These are phyloP conservation scores for Caracal caracal DNA, from an alignment of 2,113 vertebrate species.

Conservation along the genomic window DNA sequence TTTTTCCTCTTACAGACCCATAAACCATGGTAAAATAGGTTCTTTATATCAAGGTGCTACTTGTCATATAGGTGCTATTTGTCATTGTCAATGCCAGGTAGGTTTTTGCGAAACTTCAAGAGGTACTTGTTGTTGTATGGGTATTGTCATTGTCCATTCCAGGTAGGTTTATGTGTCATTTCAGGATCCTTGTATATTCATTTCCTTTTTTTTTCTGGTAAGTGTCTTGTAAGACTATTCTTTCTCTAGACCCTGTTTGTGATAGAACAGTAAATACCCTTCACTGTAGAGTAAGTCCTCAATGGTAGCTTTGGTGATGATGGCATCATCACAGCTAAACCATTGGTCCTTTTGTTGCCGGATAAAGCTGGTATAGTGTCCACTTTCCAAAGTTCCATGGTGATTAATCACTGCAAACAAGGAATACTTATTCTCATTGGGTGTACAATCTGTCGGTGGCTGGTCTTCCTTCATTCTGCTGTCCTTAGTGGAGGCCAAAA, in stretches of 20 bases:
- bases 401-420: constrained; percentile 99
- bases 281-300: constrained; percentile 97
- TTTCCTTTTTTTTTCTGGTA: constrained; percentile 13
- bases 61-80: constrained; percentile 6
- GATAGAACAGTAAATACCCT: constrained; percentile 88
- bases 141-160: constrained; percentile 40
- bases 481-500: constrained; percentile 98
- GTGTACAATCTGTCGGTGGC: constrained; percentile 92
- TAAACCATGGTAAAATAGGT: not conserved
- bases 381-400: constrained; percentile 98
- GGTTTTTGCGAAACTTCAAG: constrained; percentile 37
- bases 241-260: constrained; percentile 60
- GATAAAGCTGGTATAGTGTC: constrained; percentile 98
- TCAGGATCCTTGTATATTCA: not conserved
- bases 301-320: constrained; percentile 99
- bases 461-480: constrained; percentile 97
- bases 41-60: constrained; percentile 23
- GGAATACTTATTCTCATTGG: constrained; percentile 99
- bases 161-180: constrained; percentile 29
- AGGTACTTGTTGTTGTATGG: constrained; percentile 21
- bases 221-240: constrained; percentile 34
- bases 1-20: not conserved
- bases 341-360: constrained; percentile 99
- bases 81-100: constrained; percentile 44
- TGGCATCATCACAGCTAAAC: constrained; percentile 98